Evolutionary conservation across 2,113 vertebrate genomes (phyloP), one percentile per base, ranked within the genome.

Genomic region (Scomber colias): DNA sequence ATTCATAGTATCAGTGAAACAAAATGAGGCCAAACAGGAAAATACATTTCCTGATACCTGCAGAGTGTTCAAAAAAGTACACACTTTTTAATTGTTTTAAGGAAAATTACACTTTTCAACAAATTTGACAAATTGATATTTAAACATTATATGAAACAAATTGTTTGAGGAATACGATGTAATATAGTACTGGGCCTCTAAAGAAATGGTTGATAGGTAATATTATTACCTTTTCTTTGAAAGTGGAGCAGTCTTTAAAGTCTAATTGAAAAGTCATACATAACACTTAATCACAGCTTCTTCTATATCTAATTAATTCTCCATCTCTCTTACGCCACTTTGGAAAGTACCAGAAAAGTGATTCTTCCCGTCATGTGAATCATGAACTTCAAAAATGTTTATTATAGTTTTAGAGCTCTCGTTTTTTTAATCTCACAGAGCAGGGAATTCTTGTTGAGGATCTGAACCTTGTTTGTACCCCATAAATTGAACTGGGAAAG

Each of bases 401-500:
- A 80, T 86, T 77, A 71, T 50, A 30, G 45, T 68, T 78, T 81
- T 65, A 62, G 71, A 65, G 61, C 24, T 50, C 68, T 64, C 19
- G 0, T 81, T 70, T 57, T 49, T 31, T 79, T 31, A 73, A 69
- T 70, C 54, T 78, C 49, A 56, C 75, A 74, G 61, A 77, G 68
- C 35, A 68, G 54, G 10, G 48, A 49, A 49, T 66, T 82, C 44
- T 68, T 77, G 46, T 69, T 45, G 31, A 77, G 46, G 53, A 82
- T 79, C 49, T 88, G 71, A 88, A 83, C 73, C 51, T 21, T 82
- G 77, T 89, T 89, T 78, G 57, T 81, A 73, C 31, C 55, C 56
- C 11, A 85, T 87, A 87, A 89, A 89, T 89, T 85, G 69, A 86
- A 84, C 73, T 50, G 74, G 81, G 75, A 70, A 74, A 64, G 63